Conservation (phyloP, 2,113 vertebrate species). For the Accipiter cooperii region DNA sequence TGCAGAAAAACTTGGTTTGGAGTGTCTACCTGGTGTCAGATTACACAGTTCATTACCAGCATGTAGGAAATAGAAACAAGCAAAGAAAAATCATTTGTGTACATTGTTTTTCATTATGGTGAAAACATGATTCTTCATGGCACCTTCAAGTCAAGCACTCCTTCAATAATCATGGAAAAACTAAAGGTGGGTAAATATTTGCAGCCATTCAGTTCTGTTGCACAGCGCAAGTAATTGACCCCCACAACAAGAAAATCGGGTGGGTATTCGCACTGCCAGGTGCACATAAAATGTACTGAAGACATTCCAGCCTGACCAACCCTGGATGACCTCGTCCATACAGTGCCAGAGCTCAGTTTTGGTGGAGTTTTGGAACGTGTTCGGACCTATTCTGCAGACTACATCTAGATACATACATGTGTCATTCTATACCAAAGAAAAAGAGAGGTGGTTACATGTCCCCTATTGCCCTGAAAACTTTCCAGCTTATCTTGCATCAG, state of each 20-base stretch:
- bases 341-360: background rate
- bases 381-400: background rate
- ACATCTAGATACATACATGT: no score
- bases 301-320: background rate
- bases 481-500: background rate
- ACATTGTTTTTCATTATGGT: background rate
- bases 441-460: fast-evolving
- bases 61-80: background rate
- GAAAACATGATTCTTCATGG: background rate
- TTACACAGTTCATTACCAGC: background rate
- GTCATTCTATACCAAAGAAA: background rate
- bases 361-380: background rate
- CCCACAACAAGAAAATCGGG: background rate
- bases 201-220: background rate
- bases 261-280: background rate
- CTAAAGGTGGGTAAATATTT: background rate
- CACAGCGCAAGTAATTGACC: background rate
- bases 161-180: background rate
- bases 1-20: background rate
- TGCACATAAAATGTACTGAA: background rate
- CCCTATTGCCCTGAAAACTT: background rate
- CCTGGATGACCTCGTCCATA: background rate
- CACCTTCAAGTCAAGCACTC: background rate
- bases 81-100: background rate
- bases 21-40: background rate